Evolutionary conservation across 1,140 invertebrate species (phyloP), one percentile per base, ranked within the genome.

Genomic region (Odontomachus brunneus): DNA sequence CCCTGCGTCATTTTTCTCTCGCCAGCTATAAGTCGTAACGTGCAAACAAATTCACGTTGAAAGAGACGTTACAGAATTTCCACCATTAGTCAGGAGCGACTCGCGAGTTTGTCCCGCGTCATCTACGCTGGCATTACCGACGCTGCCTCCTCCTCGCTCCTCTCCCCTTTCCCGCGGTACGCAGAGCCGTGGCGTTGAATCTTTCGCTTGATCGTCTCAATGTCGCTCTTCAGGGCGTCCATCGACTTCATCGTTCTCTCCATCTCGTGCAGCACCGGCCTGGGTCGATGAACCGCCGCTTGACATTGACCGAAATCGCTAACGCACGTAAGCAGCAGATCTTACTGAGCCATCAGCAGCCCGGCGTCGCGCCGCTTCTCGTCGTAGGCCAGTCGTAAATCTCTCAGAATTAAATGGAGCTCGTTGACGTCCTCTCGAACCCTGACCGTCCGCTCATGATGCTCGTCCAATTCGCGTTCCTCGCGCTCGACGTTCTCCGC

Each of bases 251-350:
- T 84, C 33, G 44, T 82, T 29, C 55, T 72, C 67, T 91, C 85
- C 89, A 88, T 89, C 33, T 89, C 84, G 4, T 62, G 59, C 51
- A 91, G 49, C 29, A 82, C 82, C 22, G 89, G 87, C 11, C 90
- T 91, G 66, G 51, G 75, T 86, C 67, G 59, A 76, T 7, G 71
- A 82, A 84, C 60, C 14, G 22, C 22, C 49, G 60, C 44, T 11
- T 67, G 72, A 85, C 59, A 55, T 62, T 49, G 48, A 67, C 19
- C 74, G 26, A 67, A 65, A 72, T 69, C 55, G 57, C 22, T 69
- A 11, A 66, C 24, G 51, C 19, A 48, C 53, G 19, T 48, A 62
- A 74, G 26, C 19, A 60, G 57, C 3, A 38, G 22, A 80, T 72
- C 84, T 85, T 83, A 88, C 86, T 11, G 62, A 29, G 83, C 76